Base-by-base conservation (phyloP, 2,113 vertebrate genomes). In the Amblyornis subalaris region DNA sequence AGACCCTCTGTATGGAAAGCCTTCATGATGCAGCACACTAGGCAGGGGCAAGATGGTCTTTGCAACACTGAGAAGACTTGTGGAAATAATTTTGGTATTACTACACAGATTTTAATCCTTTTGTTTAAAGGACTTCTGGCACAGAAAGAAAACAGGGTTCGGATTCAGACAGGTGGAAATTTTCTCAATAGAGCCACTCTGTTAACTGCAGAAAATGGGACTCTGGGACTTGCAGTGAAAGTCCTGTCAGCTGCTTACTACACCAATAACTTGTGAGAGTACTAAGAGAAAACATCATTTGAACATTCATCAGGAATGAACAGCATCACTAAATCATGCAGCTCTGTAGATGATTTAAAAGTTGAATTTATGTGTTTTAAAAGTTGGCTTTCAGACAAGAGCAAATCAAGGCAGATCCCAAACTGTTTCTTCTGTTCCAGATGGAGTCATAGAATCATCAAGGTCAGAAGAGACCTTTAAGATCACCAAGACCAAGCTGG, bases 1-100 rank as follows among this genome's bases (percentile, higher is more conserved):
- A 57, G 25, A 69, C 7, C 19, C 14, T 24, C 13, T 48, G 21
- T 4, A 51, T 36, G 15, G 53, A 79, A 71, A 89, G 14, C 6
- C 24, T 1, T 4, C 14, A 6, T 69, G 0, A 1, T 48, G 33
- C 33, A 57, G 16, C 8, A 18, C 3, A 2, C 15, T 61, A 8
- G 54, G 12, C n/a, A 78, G 51, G 11, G 8, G 24, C 9, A 75
- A 42, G 23, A 13, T 35, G 40, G 28, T 83, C 16, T 65, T 64
- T 23, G 16, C 40, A 64, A 42, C 33, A 40, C 12, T 14, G 16
- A 92, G 72, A 65, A 1, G 6, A 35, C 38, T 71, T 60, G 15
- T 61, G 10, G n/a, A 85, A 81, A 53, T 19, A 67, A 7, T 47
- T 84, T 77, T n/a, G 18, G 12, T 79, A 26, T 67, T 57, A 45